phyloP scores from a whole-genome alignment of 2,797 vertebrate species.

The Centroberyx gerrardi region DNA sequence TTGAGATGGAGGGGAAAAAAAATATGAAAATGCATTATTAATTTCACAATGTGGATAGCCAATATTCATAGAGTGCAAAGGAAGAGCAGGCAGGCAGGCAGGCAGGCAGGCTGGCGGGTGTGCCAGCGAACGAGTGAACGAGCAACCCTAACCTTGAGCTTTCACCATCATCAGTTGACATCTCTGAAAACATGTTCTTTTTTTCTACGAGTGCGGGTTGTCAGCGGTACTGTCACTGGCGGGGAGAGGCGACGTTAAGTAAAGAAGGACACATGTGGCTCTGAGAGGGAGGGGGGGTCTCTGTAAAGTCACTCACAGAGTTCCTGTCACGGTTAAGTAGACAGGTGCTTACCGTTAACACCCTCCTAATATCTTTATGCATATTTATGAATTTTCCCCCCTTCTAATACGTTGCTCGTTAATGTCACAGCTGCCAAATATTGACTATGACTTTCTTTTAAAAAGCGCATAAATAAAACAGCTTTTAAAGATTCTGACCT shows the following conservation, averaged over 20 bases:
- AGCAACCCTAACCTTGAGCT: slow-evolving; percentile 85
- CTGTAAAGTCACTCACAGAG: slow-evolving; percentile 96
- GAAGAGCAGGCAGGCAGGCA: slow-evolving; percentile 36
- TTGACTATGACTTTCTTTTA: slow-evolving; percentile 87
- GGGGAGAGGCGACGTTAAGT: slow-evolving; percentile 86
- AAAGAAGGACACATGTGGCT: slow-evolving; percentile 94
- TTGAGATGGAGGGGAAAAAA: slow-evolving; percentile 45
- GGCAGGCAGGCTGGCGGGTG: slow-evolving; percentile 55
- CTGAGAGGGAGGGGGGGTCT: slow-evolving; percentile 85
- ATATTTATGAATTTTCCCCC: slow-evolving; percentile 94
- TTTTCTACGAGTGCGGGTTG: slow-evolving; percentile 84
- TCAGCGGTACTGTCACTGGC: slow-evolving; percentile 82
- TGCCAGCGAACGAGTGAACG: slow-evolving; percentile 63
- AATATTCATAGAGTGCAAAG: slow-evolving; percentile 67
- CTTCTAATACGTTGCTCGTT: slow-evolving; percentile 93
- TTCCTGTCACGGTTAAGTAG: slow-evolving; percentile 97
- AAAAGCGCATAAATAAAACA: slow-evolving; percentile 96
- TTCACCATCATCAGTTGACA: slow-evolving; percentile 78
- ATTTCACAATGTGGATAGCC: slow-evolving; percentile 78
- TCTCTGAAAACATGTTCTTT: slow-evolving; percentile 80
- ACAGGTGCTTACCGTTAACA: slow-evolving; percentile 97
- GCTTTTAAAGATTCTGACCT: slow-evolving; percentile 91
- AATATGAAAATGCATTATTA: slow-evolving; percentile 78
- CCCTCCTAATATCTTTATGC: slow-evolving; percentile 97
- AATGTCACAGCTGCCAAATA: slow-evolving; percentile 97